Base-by-base conservation (phyloP, 2,797 vertebrate genomes). In the Labroides dimidiatus region DNA sequence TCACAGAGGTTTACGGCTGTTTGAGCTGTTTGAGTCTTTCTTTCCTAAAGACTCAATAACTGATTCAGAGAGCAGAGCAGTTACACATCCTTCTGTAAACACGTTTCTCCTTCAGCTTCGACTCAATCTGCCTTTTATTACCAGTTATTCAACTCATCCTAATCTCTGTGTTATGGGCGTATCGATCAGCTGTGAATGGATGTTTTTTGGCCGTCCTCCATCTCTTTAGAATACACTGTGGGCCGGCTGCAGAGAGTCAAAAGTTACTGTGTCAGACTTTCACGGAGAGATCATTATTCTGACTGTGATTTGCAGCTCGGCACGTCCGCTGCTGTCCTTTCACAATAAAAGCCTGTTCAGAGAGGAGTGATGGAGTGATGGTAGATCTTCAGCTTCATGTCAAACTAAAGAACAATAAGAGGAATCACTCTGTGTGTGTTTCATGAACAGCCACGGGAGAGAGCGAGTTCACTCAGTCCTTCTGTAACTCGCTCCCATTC, bases 111-210 rank as follows among this genome's bases (percentile, higher is more conserved):
- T 69, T 44, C 37, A 39, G 24, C 60, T 54, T 37, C 16, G 42
- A 15, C 16, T 50, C 37, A 42, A 23, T 60, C 39, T 21, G 6
- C 2, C 55, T 64, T n/a, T 69, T 82, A 24, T 27, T 49, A 71
- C 53, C 36, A 75, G 62, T 63, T 75, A 63, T 51, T 67, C 36
- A 36, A 67, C 85, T 48, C 39, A 55, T 78, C 61, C 42, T 44
- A 57, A n/a, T 76, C 47, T 27, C 61, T 78, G 56, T 55, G 45
- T 58, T 71, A 75, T 77, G 69, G 49, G 42, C 37, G 20, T 81
- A 82, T 81, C 58, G 76, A 84, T 86, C 54, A 39, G 20, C 20
- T 8, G 39, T 39, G 50, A 37, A 53, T 44, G 56, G 56, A 69
- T 75, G 49, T 53, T 55, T 71, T 52, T 68, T 85, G 77, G 77